These are phyloP conservation scores for Heterochromis multidens DNA, from an alignment of 2,113 vertebrate species.

Conservation along the genomic window DNA sequence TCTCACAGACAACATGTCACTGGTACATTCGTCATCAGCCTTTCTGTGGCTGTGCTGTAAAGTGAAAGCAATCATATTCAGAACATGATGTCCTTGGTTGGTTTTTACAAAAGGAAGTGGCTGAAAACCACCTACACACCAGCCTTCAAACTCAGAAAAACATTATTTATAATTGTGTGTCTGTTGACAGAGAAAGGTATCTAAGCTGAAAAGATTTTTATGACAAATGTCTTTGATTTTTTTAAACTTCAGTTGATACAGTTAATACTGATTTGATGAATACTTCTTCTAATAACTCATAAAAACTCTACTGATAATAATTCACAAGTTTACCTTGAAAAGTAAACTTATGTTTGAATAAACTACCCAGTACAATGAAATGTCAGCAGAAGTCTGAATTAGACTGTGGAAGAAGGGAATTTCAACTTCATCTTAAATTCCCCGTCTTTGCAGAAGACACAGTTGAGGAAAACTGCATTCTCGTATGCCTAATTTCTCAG, in stretches of 20 bases:
- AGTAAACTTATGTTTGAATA: not conserved
- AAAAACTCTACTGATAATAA: not conserved
- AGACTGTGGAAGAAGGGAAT: not conserved
- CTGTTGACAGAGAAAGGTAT: conserved; percentile 8
- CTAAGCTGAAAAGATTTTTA: conserved; percentile 1
- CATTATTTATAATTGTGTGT: conserved; percentile 9
- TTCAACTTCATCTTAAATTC: too few relatives aligned
- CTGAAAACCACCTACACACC: conserved; percentile 52
- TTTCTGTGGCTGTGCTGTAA: conserved; percentile 38
- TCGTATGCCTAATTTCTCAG: too few relatives aligned
- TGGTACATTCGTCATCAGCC: conserved; percentile 20
- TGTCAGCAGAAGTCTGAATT: not conserved
- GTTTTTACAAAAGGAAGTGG: conserved; percentile 65
- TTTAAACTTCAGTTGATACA: not conserved
- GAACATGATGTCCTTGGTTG: conserved; percentile 71
- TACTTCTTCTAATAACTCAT: not conserved
- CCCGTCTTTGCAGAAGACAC: too few relatives aligned
- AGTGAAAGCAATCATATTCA: conserved; percentile 61
- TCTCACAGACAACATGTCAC: conserved; percentile 17
- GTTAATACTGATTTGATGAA: not conserved
- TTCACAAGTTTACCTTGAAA: not conserved
- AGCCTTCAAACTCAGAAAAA: conserved; percentile 16
- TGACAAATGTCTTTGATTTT: not conserved
- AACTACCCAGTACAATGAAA: not conserved
- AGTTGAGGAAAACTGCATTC: too few relatives aligned